Conservation (phyloP, 2,113 vertebrate species). For the Athene noctua region DNA sequence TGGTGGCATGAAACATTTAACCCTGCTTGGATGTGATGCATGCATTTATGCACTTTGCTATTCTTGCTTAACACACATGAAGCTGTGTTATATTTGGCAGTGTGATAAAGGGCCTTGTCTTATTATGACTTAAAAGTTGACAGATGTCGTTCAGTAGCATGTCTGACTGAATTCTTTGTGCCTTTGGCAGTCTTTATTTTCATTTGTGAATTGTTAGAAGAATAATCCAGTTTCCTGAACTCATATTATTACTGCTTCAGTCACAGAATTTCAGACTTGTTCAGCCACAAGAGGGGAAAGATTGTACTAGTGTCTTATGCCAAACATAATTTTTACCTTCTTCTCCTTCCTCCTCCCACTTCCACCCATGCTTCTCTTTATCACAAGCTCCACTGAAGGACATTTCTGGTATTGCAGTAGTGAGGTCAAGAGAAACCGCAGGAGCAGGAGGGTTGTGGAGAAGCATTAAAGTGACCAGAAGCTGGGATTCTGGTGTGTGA, state of each 20-base stretch:
- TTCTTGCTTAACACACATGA: not conserved
- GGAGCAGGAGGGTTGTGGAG: not conserved
- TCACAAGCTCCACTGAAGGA: not conserved
- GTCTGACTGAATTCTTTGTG: not conserved
- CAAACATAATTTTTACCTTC: not conserved
- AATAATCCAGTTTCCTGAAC: not conserved
- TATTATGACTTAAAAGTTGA: not conserved
- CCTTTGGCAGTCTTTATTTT: not conserved
- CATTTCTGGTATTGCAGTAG: not conserved
- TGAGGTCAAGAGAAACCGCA: not conserved
- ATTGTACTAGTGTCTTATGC: not conserved
- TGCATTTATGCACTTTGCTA: not conserved
- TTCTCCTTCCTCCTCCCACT: not conserved
- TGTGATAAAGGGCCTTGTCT: not conserved
- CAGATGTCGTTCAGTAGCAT: not conserved
- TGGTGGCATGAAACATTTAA: not conserved
- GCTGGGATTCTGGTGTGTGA: not conserved
- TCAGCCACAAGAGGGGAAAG: not conserved
- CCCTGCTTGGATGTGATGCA: not conserved
- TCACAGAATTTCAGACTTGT: not conserved
- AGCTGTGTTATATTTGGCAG: not conserved
- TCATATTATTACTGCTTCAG: not conserved
- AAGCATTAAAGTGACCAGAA: not conserved
- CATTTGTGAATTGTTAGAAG: not conserved
- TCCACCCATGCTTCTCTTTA: not conserved